These are phyloP conservation scores for Pegea sp. DNA, from an alignment of 23 tunicate genomes.

Conservation along the genomic window DNA sequence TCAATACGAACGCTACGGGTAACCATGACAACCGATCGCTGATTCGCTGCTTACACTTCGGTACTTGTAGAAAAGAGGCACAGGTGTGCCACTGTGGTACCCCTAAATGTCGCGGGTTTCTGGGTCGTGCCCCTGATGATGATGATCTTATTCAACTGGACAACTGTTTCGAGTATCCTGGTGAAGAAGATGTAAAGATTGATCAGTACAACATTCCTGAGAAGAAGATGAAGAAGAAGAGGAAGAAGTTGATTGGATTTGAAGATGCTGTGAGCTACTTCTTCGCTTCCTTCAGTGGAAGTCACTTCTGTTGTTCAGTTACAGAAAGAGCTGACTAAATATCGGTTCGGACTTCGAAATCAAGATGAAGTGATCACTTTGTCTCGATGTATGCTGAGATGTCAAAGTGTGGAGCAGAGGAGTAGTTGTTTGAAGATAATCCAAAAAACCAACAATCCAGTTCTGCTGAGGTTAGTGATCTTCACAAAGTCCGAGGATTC, in stretches of 20 bases:
- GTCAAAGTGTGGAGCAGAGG: conserved; percentile 41
- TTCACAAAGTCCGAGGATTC: not conserved
- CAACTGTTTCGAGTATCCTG: not conserved
- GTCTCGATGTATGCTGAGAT: conserved; percentile 64
- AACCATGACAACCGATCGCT: too few relatives aligned
- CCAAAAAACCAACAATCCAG: conserved; percentile 31
- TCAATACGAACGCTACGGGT: conserved; percentile 87
- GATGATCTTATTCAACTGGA: conserved; percentile 8
- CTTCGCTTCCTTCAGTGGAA: not conserved
- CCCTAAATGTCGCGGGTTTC: conserved; percentile 61
- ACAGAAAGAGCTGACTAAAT: conserved; percentile 34
- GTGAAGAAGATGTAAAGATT: conserved; percentile 1
- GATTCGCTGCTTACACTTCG: not conserved
- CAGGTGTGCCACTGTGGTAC: conserved; percentile 84
- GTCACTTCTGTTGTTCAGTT: conserved; percentile 11
- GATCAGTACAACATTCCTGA: conserved; percentile 5
- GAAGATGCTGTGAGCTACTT: conserved; percentile 24
- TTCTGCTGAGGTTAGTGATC: conserved; percentile 29
- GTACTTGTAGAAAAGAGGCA: conserved; percentile 49
- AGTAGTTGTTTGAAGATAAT: conserved; percentile 41
- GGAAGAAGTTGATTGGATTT: conserved; percentile 17
- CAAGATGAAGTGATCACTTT: conserved; percentile 48
- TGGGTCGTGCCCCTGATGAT: conserved; percentile 64
- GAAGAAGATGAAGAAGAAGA: conserved; percentile 10
- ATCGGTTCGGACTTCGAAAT: conserved; percentile 28